Evolutionary conservation across 2,113 vertebrate species (phyloP), one percentile per base, ranked within the genome.

Genomic region (Melanotaenia duboulayi): DNA sequence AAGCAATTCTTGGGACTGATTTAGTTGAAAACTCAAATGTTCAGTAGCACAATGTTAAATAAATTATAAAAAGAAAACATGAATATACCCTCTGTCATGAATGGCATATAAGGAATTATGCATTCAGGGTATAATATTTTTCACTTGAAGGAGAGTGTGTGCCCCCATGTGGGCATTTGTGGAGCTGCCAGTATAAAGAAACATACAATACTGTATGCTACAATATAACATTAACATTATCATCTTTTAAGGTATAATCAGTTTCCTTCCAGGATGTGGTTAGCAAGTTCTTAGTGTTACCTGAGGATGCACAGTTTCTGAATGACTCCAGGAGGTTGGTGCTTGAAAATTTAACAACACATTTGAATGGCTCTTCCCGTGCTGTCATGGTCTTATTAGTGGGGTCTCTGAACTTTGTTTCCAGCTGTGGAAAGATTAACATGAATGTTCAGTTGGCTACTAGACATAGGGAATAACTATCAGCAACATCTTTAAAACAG

Each of bases 261-360:
- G 9, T 50, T 65, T 48, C 3, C 54, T 35, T 24, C 11, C 37
- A 20, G 28, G 1, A 12, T 58, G 22, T 39, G 14, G 12, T 22
- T 5, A 46, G 57, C 1, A 66, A 7, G 49, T 6, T 55, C 0
- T 20, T 48, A 11, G 28, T 28, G 32, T 10, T 82, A 99, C 98
- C 96, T 1, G 94, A 92, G 62, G 94, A 92, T 63, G 95, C 94
- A 82, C 96, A 94, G 82, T 94, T 90, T 75, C 93, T 94, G 48
- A 99, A 59, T 0, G 98, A 96, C 81, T 98, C 96, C 68, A 99
- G 87, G 48, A 99, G 93, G 87, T 96, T 93, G 2, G 92, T 94
- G 87, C 97, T 97, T 23, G 95, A 90, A 93, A 99, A 99, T 81
- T 92, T 96, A 40, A 99, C 90, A 24, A 95, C 74, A 80, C 97